Evolutionary conservation across 2,888 invertebrate genomes (phyloP).

Genomic region (Hipparchia sbordonii): DNA sequence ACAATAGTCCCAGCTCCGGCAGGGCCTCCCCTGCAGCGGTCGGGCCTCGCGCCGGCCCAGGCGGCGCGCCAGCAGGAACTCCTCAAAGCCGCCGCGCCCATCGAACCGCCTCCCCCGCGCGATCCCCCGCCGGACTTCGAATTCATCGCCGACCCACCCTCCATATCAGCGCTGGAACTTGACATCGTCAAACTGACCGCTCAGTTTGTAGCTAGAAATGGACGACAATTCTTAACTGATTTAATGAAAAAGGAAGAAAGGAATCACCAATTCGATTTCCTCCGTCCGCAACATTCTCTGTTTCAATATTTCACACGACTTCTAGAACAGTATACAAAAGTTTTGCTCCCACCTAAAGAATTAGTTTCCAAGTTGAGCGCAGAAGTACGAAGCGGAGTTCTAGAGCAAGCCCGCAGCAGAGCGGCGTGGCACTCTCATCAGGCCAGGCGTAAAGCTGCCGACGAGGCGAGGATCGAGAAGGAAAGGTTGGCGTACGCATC

Average conservation of each 20-base stretch:
- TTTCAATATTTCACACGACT: conserved; percentile 99
- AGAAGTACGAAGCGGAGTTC: conserved; percentile 87
- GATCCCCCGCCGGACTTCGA: conserved; percentile 96
- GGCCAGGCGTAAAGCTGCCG: conserved; percentile 94
- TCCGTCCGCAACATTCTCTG: conserved; percentile 98
- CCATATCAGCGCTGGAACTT: conserved; percentile 98
- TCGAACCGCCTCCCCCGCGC: conserved; percentile 93
- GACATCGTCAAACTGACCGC: conserved; percentile 99
- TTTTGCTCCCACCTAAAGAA: conserved; percentile 97
- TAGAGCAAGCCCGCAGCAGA: conserved; percentile 96
- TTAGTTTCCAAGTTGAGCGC: conserved; percentile 89
- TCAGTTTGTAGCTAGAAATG: conserved; percentile 99
- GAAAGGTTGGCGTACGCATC: conserved; percentile 98
- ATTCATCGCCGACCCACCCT: conserved; percentile 98
- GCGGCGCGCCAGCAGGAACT: conserved; percentile 95
- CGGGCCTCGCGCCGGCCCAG: conserved; percentile 88
- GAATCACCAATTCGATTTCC: conserved; percentile 99
- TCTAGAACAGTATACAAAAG: conserved; percentile 99
- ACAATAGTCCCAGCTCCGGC: conserved; percentile 42
- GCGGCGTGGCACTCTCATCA: conserved; percentile 99
- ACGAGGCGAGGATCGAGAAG: conserved; percentile 97
- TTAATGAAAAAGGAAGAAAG: conserved; percentile 99
- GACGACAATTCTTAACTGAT: conserved; percentile 98
- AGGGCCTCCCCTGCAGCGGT: conserved; percentile 54
- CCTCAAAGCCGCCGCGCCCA: conserved; percentile 92